A percentile compares a stretch with the other conserved stretches of the same genome.
These are phyloP conservation scores for Axis porcinus DNA, from an alignment of 2,113 vertebrate genomes.

Conservation along the genomic window DNA sequence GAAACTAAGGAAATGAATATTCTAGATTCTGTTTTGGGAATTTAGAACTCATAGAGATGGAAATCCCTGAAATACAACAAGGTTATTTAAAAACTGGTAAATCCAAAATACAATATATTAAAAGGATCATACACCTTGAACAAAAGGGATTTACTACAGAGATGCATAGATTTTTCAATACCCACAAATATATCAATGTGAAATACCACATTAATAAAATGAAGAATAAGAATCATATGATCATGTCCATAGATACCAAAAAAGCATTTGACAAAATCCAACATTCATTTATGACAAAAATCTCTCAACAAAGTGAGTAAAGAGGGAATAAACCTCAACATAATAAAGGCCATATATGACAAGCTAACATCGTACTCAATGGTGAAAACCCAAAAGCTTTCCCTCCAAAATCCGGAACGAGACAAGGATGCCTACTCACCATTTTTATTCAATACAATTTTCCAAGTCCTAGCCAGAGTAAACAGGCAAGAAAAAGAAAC, in stretches of 20 bases:
- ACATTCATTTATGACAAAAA: neutral
- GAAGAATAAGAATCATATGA: neutral
- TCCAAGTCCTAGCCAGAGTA: neutral
- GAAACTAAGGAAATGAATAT: neutral
- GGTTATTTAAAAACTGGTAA: neutral
- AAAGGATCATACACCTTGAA: neutral
- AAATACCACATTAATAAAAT: neutral
- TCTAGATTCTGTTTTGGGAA: neutral
- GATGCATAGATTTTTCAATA: neutral
- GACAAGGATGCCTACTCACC: neutral
- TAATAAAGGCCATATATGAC: neutral
- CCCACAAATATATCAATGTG: neutral
- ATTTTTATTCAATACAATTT: neutral
- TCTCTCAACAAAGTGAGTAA: neutral
- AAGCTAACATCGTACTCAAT: neutral
- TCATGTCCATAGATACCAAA: neutral
- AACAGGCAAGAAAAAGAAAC: neutral
- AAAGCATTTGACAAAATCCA: neutral
- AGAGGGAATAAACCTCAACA: neutral
- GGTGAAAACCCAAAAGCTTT: neutral
- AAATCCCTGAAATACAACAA: neutral
- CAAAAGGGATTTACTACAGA: neutral
- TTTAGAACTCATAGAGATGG: neutral
- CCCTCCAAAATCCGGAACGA: neutral
- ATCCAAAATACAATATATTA: neutral